Evolutionary conservation across 2,888 invertebrate genomes (phyloP), one percentile per base, ranked within the genome.

Genomic region (Eilema depressum): DNA sequence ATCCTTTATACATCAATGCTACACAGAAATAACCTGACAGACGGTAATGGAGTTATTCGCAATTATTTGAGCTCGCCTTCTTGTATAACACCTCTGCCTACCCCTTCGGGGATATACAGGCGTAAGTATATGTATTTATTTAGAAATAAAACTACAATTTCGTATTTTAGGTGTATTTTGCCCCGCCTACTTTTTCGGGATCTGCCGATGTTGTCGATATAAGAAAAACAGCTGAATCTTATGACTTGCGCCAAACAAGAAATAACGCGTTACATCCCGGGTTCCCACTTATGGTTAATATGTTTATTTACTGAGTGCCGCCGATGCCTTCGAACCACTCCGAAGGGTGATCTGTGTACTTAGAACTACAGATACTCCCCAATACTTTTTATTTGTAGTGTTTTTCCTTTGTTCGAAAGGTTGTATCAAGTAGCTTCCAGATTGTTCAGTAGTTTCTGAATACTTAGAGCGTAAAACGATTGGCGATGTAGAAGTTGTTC

Each of bases 271-370:
- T 77, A 83, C 79, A 84, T 80, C 85, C 70, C 69, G 69, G 73
- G 85, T 85, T 87, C 83, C 89, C 91, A 90, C 92, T 92, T 89
- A 89, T 84, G 85, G 88, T 89, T 93, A 93, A 93, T 93, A 93
- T 92, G 92, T 92, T 93, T 93, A 93, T 93, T 93, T 93, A 91
- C 89, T 84, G 79, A 85, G 82, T 75, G 78, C 81, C 82, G 70
- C 71, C 70, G 79, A 73, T 76, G 76, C 77, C 75, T 78, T 75
- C 77, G 75, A 76, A 82, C 69, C 75, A 70, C 79, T 74, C 70
- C 30, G 73, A 73, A 73, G 82, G 76, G 77, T 82, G 83, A 82
- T 82, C 79, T 80, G 79, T 82, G 79, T 82, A 79, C 74, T 76
- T 69, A 68, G 59, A 68, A 63, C 68, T 68, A 47, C 41, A 70